A percentile compares a stretch with the other conserved stretches of the same genome.
Evolutionary conservation across 1,140 invertebrate genomes (phyloP).

Genomic region (Calephelis virginiensis): DNA sequence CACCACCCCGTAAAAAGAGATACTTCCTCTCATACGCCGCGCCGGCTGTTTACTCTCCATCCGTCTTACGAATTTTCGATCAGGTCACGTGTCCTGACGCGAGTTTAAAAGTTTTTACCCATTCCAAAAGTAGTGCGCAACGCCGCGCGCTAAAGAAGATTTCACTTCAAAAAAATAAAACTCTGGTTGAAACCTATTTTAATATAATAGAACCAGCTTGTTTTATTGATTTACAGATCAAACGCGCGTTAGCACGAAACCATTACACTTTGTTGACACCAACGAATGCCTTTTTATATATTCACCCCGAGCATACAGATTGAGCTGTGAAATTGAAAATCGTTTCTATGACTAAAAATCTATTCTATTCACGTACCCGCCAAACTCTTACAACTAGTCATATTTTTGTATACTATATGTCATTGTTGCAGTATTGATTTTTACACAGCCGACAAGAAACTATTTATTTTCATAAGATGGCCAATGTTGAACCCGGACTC

Average conservation of each 20-base stretch:
- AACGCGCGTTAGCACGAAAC: constrained; percentile 64
- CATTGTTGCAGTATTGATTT: neutral
- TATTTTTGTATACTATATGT: neutral
- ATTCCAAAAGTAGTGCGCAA: too few relatives aligned
- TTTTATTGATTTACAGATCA: constrained; percentile 53
- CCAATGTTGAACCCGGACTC: too few relatives aligned
- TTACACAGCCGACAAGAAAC: too few relatives aligned
- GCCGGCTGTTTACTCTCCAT: too few relatives aligned
- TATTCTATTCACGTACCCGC: constrained; percentile 63
- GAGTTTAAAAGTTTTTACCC: too few relatives aligned
- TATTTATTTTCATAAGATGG: neutral
- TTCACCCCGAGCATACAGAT: constrained; percentile 72
- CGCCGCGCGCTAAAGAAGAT: too few relatives aligned
- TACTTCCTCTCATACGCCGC: too few relatives aligned
- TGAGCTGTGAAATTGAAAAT: constrained; percentile 76
- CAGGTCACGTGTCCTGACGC: too few relatives aligned
- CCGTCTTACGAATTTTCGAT: too few relatives aligned
- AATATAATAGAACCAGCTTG: constrained; percentile 13
- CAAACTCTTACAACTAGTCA: constrained; percentile 50
- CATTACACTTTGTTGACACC: constrained; percentile 74
- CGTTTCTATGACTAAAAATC: constrained; percentile 72
- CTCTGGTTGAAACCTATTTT: constrained; percentile 2
- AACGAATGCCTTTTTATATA: constrained; percentile 73
- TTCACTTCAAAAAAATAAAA: too few relatives aligned
- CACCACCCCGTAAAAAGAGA: too few relatives aligned